Evolutionary conservation across 2,888 invertebrate species (phyloP).

Genomic region (Trilocha varians): DNA sequence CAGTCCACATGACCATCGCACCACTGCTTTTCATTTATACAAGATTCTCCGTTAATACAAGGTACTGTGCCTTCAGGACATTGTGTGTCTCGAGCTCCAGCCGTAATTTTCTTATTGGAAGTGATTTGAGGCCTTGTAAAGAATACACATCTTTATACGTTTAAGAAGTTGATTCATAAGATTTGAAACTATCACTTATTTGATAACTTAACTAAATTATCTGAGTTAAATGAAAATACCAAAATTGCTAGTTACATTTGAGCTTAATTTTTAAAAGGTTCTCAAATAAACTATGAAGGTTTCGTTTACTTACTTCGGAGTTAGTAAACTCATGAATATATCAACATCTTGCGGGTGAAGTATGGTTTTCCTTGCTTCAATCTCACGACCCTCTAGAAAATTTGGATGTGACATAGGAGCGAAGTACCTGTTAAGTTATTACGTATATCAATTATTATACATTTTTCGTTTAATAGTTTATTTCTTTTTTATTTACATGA

Average conservation of each 20-base stretch:
- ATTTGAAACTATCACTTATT: too few species aligned
- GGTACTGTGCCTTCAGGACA: conserved; percentile 40
- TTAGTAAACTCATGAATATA: conserved; percentile 39
- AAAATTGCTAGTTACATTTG: too few species aligned
- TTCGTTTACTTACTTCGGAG: conserved; percentile 32
- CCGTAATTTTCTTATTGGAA: conserved; percentile 19
- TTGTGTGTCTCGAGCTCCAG: conserved; percentile 27
- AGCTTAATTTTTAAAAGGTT: too few species aligned
- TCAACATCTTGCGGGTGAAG: conserved; percentile 54
- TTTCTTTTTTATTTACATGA: too few species aligned
- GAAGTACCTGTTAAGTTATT: conserved; percentile 23
- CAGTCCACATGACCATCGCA: conserved; percentile 85
- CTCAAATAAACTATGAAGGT: too few species aligned
- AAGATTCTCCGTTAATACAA: conserved; percentile 50
- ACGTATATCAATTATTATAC: conserved; percentile 8
- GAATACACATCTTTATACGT: neutral
- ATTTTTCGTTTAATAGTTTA: neutral
- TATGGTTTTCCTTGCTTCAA: conserved; percentile 23
- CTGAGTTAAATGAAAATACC: too few species aligned
- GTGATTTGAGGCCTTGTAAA: conserved; percentile 20
- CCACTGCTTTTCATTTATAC: conserved; percentile 73
- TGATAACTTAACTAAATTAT: too few species aligned
- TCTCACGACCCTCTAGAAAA: conserved; percentile 28
- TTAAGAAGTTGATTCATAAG: neutral
- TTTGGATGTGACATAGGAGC: conserved; percentile 15